Evolutionary conservation across 2,888 invertebrate genomes (phyloP).

Genomic region (Orthosia incerta): DNA sequence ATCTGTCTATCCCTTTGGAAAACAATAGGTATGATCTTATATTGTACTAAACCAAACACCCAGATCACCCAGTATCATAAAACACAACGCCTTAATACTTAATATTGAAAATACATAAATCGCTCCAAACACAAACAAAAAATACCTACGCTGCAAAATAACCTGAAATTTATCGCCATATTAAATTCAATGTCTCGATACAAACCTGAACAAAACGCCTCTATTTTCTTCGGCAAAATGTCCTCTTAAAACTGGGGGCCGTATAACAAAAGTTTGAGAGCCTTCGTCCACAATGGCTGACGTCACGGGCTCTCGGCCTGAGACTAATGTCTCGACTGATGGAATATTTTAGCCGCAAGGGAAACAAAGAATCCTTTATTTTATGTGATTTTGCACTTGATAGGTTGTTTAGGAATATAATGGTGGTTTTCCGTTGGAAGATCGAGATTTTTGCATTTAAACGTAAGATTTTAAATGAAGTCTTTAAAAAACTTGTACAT

Average conservation of each 20-base stretch:
- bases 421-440: neutral
- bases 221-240: slow-evolving; percentile 21
- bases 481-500: too few species aligned
- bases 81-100: neutral
- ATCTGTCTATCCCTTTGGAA: too few species aligned
- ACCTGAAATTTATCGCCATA: slow-evolving; percentile 10
- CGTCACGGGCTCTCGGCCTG: slow-evolving; percentile 39
- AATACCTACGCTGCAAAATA: neutral
- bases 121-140: neutral
- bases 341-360: slow-evolving; percentile 45
- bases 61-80: neutral
- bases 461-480: too few species aligned
- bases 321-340: slow-evolving; percentile 38
- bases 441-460: too few species aligned
- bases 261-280: slow-evolving; percentile 49
- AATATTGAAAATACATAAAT: neutral
- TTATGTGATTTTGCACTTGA: slow-evolving; percentile 27
- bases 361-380: slow-evolving; percentile 49
- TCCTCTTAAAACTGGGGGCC: slow-evolving; percentile 27
- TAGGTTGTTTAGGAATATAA: neutral
- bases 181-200: neutral
- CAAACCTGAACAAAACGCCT: slow-evolving; percentile 7
- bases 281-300: slow-evolving; percentile 38
- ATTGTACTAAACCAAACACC: too few species aligned
- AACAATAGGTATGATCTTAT: too few species aligned